A percentile compares a stretch with the other conserved stretches of the same genome.
Conservation (phyloP, 2,888 invertebrate species). For the Nezara viridula region DNA sequence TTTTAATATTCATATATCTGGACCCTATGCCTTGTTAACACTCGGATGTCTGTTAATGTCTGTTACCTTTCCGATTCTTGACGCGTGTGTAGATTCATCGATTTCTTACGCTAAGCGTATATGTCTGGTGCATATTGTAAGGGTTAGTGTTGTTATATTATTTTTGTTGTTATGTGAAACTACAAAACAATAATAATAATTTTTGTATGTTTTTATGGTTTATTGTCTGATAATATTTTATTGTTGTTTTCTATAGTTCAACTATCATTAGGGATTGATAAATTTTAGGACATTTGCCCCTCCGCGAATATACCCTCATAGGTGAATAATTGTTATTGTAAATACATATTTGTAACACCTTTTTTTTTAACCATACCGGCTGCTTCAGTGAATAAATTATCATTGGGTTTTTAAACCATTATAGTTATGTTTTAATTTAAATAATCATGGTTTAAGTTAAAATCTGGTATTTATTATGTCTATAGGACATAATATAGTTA, state of each 20-base stretch:
- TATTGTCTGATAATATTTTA: neutral
- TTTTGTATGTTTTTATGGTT: neutral
- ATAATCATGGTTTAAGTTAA: too few relatives aligned
- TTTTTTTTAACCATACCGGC: neutral
- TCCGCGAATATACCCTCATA: neutral
- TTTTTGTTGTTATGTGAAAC: neutral
- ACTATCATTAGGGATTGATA: neutral
- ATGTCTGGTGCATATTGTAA: neutral
- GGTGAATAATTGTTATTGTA: neutral
- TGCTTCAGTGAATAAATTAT: neutral
- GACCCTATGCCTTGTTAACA: too few relatives aligned
- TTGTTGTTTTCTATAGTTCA: neutral
- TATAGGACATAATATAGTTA: too few relatives aligned
- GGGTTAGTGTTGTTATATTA: neutral
- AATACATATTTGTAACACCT: neutral
- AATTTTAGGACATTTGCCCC: neutral
- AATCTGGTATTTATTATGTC: too few relatives aligned
- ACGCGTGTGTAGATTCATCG: neutral
- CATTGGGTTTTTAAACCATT: too few relatives aligned
- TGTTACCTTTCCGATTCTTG: neutral
- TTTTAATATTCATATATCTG: too few relatives aligned
- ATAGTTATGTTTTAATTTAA: too few relatives aligned
- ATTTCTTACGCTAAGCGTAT: neutral
- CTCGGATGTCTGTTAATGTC: neutral
- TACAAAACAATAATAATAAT: too few relatives aligned